These are phyloP conservation scores for Thunnus maccoyii DNA, from an alignment of 2,113 vertebrate genomes.

Conservation along the genomic window DNA sequence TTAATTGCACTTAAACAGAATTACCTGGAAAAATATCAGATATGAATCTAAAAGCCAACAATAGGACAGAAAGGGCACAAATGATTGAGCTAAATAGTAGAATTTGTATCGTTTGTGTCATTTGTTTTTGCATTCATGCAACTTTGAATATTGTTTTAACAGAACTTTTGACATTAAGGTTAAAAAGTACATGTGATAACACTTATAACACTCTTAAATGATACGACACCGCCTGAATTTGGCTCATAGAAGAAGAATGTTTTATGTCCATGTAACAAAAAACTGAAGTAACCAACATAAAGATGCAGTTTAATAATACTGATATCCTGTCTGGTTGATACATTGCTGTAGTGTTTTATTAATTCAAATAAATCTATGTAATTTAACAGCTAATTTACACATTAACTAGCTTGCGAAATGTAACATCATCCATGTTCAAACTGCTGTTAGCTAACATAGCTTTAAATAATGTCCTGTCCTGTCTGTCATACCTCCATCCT, in stretches of 20 bases:
- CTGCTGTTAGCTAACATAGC: background rate
- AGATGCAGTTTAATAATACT: background rate
- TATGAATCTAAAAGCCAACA: too few relatives aligned
- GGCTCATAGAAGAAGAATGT: too few relatives aligned
- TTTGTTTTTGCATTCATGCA: too few relatives aligned
- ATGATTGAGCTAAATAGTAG: too few relatives aligned
- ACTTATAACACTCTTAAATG: too few relatives aligned
- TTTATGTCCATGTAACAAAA: too few relatives aligned
- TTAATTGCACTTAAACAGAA: too few relatives aligned
- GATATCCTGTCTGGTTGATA: background rate
- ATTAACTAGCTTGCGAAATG: background rate
- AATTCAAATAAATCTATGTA: background rate
- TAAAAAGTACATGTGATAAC: background rate
- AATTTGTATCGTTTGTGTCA: too few relatives aligned
- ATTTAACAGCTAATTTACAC: background rate
- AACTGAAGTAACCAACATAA: too few relatives aligned
- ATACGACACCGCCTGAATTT: too few relatives aligned
- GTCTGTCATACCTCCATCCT: constrained; percentile 8
- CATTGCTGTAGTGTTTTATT: background rate
- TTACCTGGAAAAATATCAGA: too few relatives aligned
- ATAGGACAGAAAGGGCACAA: too few relatives aligned
- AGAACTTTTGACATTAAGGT: background rate
- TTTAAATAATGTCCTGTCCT: background rate
- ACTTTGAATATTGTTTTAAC: background rate
- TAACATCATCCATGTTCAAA: background rate